phyloP scores from a whole-genome alignment of 2,113 vertebrate genomes.

The Melanerpes formicivorus region DNA sequence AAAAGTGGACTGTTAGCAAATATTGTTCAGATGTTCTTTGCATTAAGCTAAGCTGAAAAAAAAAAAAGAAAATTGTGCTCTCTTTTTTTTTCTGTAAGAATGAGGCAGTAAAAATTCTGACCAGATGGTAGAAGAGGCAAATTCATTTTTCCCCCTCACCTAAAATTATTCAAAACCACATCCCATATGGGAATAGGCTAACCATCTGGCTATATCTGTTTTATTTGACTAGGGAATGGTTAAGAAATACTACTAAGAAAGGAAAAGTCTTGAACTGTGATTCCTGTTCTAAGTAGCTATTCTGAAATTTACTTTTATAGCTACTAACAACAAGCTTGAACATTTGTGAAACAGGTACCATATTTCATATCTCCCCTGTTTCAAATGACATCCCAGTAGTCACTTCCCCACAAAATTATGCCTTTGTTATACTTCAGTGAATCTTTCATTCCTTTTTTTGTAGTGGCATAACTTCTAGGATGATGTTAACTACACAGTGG shows the following conservation, averaged over 20 bases:
- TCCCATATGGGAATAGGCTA: background rate
- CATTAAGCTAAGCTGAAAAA: background rate
- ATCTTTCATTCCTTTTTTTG: background rate
- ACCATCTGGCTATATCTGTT: background rate
- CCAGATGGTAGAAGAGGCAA: background rate
- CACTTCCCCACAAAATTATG: background rate
- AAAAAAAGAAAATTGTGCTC: background rate
- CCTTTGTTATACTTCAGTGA: background rate
- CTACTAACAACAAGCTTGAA: background rate
- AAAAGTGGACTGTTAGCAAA: background rate
- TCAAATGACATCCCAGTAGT: background rate
- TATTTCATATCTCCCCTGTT: background rate
- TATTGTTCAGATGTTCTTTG: background rate
- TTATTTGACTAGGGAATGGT: background rate
- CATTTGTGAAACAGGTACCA: background rate
- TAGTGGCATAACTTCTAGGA: background rate
- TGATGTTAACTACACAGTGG: background rate
- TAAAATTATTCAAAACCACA: conserved; percentile 6
- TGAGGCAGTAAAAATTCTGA: background rate
- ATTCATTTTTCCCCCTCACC: background rate
- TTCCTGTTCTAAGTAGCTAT: background rate
- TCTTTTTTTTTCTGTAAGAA: background rate
- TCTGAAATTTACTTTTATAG: background rate
- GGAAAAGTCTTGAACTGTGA: background rate
- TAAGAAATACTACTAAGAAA: background rate